These are phyloP conservation scores for Pholis gunnellus DNA, from an alignment of 2,113 vertebrate species.

Conservation along the genomic window DNA sequence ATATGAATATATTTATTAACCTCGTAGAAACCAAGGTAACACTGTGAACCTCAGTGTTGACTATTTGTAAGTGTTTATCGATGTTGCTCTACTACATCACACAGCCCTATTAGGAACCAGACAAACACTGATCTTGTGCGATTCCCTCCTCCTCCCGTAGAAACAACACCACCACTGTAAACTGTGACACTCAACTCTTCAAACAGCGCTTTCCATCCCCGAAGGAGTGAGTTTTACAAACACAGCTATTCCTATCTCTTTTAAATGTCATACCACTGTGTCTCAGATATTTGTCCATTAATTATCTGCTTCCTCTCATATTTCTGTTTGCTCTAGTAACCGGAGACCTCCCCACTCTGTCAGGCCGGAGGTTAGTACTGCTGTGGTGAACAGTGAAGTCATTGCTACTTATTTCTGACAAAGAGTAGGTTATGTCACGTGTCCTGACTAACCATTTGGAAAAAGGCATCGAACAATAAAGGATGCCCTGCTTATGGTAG, in stretches of 20 bases:
- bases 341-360: slow-evolving; percentile 1
- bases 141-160: neutral
- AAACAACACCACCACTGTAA: slow-evolving; percentile 24
- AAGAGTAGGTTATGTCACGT: neutral
- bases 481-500: too few relatives aligned
- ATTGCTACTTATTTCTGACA: too few relatives aligned
- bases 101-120: too few relatives aligned
- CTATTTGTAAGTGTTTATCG: slow-evolving; percentile 42
- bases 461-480: neutral
- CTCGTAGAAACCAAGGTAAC: slow-evolving; percentile 35
- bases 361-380: slow-evolving; percentile 5
- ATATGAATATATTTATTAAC: neutral
- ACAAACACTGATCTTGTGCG: slow-evolving; percentile 5
- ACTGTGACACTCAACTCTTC: neutral
- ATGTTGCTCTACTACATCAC: neutral
- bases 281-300: neutral
- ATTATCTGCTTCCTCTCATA: neutral
- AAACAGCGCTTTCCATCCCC: slow-evolving; percentile 49
- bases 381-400: neutral
- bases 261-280: neutral
- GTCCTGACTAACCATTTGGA: neutral
- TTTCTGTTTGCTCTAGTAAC: slow-evolving; percentile 37
- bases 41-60: slow-evolving; percentile 7
- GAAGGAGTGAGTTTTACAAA: slow-evolving; percentile 36
- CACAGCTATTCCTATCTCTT: neutral